Base-by-base conservation (phyloP, 2,888 invertebrate species). In the Ichneumon xanthorius region DNA sequence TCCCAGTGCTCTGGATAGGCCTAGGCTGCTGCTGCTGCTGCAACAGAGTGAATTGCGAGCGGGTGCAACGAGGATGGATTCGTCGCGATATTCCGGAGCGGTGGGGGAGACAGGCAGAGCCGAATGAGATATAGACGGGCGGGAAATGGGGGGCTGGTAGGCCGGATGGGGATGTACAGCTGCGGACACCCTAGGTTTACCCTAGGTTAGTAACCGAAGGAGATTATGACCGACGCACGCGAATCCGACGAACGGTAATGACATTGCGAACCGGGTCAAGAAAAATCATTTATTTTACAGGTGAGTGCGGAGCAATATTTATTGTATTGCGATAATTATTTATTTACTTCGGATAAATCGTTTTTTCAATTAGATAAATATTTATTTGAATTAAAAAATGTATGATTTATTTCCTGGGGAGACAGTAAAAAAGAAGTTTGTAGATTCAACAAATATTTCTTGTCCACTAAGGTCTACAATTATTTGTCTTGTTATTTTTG, bases 111-210 rank as follows among this genome's bases (percentile, higher is more conserved):
- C 26, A 33, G 71, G 67, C n/a, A 61, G 37, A 55, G 37, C 80
- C 50, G 65, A 86, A 78, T 80, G 72, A 68, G 86, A 80, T 72
- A 83, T 84, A 82, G 77, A 79, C 85, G 85, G 82, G 30, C n/a
- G 22, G 72, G 33, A 61, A 50, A 70, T 61, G 45, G 77, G 77
- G 75, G 58, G 33, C 14, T 16, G 76, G 73, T 37, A 86, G 58
- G 77, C 37, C 83, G 55, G 73, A 78, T 26, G 63, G 77, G 68
- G 77, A 77, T 76, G 75, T 63, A 87, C 83, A 73, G 83, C 68
- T 83, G 79, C 50, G 58, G 68, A 68, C 33, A 75, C 58, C 68
- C 78, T 63, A 67, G 6, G 61, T 70, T 83, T 83, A 83, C 68
- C 73, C 73, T 83, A 72, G 79, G 83, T 79, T 79, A 79, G 83